Percentiles rank a stretch among this genome's conserved stretches.
These are phyloP conservation scores for Acropora yongei DNA, from an alignment of 64 coral and sea anemone genomes.

Conservation along the genomic window DNA sequence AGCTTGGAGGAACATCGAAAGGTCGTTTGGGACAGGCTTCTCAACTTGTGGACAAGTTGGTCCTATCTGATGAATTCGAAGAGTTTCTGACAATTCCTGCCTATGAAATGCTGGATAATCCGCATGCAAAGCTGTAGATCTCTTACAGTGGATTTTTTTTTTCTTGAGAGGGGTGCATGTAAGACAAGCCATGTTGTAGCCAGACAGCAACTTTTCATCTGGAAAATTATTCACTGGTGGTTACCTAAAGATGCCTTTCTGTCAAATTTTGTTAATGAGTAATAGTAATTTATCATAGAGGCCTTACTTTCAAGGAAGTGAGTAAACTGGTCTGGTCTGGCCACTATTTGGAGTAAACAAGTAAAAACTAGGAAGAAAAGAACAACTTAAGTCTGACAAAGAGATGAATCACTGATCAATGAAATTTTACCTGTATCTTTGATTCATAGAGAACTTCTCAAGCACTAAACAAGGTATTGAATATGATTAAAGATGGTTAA, in stretches of 20 bases:
- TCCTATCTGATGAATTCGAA: slow-evolving; percentile 86
- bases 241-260: neutral
- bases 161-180: no score
- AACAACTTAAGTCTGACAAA: no score
- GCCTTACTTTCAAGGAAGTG: no score
- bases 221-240: neutral
- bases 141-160: neutral
- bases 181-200: neutral
- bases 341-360: neutral
- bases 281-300: no score
- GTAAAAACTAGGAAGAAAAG: no score
- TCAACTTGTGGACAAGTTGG: slow-evolving; percentile 85
- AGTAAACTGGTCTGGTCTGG: neutral
- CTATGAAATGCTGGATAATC: slow-evolving; percentile 87
- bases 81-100: slow-evolving; percentile 97
- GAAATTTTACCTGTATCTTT: no score
- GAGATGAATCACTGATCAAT: no score
- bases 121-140: slow-evolving; percentile 83
- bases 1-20: slow-evolving; percentile 83
- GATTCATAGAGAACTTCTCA: no score
- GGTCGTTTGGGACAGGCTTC: slow-evolving; percentile 79
- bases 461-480: no score
- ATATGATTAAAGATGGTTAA: no score
- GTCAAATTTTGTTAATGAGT: neutral
- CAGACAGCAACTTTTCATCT: neutral